Base-by-base conservation (phyloP, 2,888 invertebrate species). In the Phyto melanocephala region DNA sequence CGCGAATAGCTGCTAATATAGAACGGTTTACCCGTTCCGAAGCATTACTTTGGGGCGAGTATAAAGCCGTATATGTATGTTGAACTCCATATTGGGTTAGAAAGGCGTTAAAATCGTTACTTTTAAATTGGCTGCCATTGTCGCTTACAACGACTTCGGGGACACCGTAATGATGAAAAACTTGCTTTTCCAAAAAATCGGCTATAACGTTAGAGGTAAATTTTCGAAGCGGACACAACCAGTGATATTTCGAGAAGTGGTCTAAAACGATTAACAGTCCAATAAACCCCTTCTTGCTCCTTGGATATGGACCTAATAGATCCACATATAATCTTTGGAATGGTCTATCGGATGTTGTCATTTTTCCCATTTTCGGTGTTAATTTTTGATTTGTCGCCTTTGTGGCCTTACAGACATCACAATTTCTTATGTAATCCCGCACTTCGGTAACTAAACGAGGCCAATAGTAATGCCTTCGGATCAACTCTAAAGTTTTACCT, bases 21-120 rank as follows among this genome's bases (percentile, higher is more conserved):
- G 86, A 86, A 22, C 87, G 67, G 70, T 90, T 89, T 0, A 86
- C 84, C 1, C 87, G 76, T 78, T 89, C 89, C 0, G 87, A 87
- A 2, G 88, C 87, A 79, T 89, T 89, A 2, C 79, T 78, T 82
- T 89, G 89, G 0, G 89, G 87, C 17, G 87, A 87, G 72, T 89
- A 89, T 13, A 76, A 54, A 2, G 86, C 84, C 42, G 84, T 87
- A 45, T 81, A 86, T 1, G 24, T 52, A 17, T 86, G 63, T 20
- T 52, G 58, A 3, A 82, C 56, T 11, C 81, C 71, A 33, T 84
- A 85, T n/a, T 60, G 47, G 13, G 50, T 52, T 13, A 84, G 40
- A 10, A 86, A 70, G 8, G 40, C 22, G n/a, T 84, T 70, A 17
- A 83, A 85, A 47, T 72, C 24, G 22, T 71, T 79, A 1, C 74